A percentile compares a stretch with the other conserved stretches of the same genome.
Evolutionary conservation across 2,113 vertebrate species (phyloP).

Genomic region (Montifringilla adamsi): DNA sequence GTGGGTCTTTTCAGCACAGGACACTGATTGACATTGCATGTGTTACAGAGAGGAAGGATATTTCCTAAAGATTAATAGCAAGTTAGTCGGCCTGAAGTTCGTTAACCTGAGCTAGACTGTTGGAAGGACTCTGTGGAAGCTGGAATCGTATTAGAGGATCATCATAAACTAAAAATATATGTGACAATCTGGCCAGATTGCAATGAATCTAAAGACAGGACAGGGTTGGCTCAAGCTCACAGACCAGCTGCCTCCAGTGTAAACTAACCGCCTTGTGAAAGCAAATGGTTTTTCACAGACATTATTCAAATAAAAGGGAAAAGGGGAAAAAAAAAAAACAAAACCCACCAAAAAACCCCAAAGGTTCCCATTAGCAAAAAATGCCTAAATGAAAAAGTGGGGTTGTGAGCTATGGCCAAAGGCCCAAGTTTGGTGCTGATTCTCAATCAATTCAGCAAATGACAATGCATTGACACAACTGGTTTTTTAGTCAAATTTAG

Average conservation of each 20-base stretch:
- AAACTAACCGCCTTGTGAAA: neutral
- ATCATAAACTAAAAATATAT: conserved; percentile 44
- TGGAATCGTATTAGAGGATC: conserved; percentile 7
- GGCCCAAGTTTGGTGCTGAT: neutral
- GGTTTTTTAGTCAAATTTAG: neutral
- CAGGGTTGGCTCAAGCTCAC: neutral
- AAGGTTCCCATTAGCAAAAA: neutral
- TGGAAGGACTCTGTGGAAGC: conserved; percentile 55
- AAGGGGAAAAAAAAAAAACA: no score
- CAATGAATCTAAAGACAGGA: neutral
- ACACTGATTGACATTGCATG: conserved; percentile 54
- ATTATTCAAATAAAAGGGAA: neutral
- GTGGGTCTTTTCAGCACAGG: conserved; percentile 16
- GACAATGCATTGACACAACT: neutral
- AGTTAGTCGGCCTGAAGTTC: conserved; percentile 66
- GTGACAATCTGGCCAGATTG: conserved; percentile 12
- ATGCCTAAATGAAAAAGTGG: neutral
- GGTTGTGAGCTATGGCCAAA: neutral
- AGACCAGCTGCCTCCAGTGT: conserved; percentile 50
- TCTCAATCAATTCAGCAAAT: neutral
- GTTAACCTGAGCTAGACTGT: conserved; percentile 64
- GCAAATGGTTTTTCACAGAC: conserved; percentile 6
- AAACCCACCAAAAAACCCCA: neutral
- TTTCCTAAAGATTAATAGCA: conserved; percentile 67
- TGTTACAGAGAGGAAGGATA: conserved; percentile 42